Conservation (phyloP, 2,113 vertebrate species). For the Echinops telfairi region DNA sequence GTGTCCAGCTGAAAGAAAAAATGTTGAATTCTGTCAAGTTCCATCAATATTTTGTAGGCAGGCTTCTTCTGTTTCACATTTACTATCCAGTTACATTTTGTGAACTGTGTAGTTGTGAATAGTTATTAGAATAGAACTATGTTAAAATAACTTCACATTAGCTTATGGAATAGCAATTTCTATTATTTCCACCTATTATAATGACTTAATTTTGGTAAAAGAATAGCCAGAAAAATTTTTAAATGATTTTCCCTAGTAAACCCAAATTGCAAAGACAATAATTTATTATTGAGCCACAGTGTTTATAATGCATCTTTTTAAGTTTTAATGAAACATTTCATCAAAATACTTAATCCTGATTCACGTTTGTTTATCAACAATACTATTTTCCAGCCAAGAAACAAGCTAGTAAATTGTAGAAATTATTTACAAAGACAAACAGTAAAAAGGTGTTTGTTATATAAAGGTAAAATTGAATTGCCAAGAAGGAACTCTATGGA, state of each 20-base stretch:
- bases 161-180: constrained; percentile 51
- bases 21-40: constrained; percentile 43
- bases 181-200: constrained; percentile 49
- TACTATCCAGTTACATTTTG: constrained; percentile 50
- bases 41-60: constrained; percentile 22
- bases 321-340: constrained; percentile 62
- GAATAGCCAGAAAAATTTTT: background rate
- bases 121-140: background rate
- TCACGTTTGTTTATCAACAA: constrained; percentile 61
- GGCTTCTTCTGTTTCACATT: constrained; percentile 55
- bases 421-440: constrained; percentile 20
- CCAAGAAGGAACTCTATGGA: too few relatives aligned
- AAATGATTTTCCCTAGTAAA: constrained; percentile 1
- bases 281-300: background rate
- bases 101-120: constrained; percentile 9
- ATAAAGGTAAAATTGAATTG: too few relatives aligned
- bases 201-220: constrained; percentile 58
- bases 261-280: constrained; percentile 38
- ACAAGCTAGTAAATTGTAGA: constrained; percentile 16
- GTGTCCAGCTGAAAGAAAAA: background rate
- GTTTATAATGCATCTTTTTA: constrained; percentile 2
- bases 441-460: background rate
- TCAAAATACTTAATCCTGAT: constrained; percentile 66
- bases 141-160: constrained; percentile 50
- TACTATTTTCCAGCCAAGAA: constrained; percentile 35